Base-by-base conservation (phyloP, 2,797 vertebrate species). In the Garrulus glandarius region DNA sequence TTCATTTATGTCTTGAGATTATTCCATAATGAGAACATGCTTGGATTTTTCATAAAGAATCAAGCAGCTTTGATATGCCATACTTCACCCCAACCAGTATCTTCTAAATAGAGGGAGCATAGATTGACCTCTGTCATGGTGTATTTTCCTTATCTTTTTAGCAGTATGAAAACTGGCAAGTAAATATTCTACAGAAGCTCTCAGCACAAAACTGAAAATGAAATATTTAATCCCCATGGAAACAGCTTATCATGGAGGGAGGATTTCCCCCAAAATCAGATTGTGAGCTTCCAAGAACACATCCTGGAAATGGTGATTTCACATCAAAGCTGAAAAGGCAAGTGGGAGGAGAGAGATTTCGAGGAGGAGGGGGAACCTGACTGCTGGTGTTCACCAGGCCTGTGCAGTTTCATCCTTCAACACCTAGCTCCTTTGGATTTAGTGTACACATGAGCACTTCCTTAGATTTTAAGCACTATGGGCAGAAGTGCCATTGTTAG, bases 191-290 rank as follows among this genome's bases (percentile, higher is more conserved):
- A 50, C 11, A 61, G 65, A 92, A 88, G 11, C 27, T 91, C 36
- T 47, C 44, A 81, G 32, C 37, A 63, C 21, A 88, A 84, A 90
- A 93, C 67, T 44, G 13, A 95, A 93, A 75, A 47, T 46, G 14
- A 91, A 94, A 89, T 87, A 85, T 68, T 78, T 92, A 89, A 93
- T 95, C 69, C 24, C 79, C 50, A 65, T 95, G 72, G 87, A 95
- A 95, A 91, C 72, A 88, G 36, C 10, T 94, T 81, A 87, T 87
- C 76, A 44, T 8, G 15, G 43, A 55, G 46, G 50, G 70, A 92
- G 36, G 61, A 87, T 86, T 95, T 89, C 22, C 69, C 75, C 84
- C 20, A 15, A 77, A 63, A 93, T 92, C 89, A 93, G 79, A 76
- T 80, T 82, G 56, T 53, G 86, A 67, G 37, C 52, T 80, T 84